Conservation (phyloP, 2,888 invertebrate species). For the Protonemura montana region DNA sequence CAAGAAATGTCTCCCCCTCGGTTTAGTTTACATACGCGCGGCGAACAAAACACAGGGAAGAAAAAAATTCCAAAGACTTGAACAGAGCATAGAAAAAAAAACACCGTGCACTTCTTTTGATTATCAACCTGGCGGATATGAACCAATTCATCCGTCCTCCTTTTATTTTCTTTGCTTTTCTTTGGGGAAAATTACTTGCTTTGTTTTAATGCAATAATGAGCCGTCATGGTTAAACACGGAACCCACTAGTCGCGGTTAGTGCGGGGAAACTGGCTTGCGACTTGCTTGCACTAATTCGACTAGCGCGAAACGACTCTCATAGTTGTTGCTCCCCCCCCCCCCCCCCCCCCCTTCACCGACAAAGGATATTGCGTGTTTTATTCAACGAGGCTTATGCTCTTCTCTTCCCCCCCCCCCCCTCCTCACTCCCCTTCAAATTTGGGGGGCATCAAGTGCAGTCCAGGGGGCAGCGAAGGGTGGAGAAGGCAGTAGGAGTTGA, state of each 20-base stretch:
- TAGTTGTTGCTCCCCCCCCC: not conserved
- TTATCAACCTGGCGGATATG: not conserved
- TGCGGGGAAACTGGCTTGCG: not conserved
- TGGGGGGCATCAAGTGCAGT: not conserved
- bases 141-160: not conserved
- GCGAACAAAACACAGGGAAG: not conserved
- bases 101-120: not conserved
- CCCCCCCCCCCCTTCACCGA: not conserved
- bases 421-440: not conserved
- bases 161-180: constrained; percentile 7
- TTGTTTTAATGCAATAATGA: constrained; percentile 5
- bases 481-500: not conserved
- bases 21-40: not conserved
- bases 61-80: not conserved
- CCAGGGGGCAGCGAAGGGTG: not conserved
- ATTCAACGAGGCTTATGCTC: not conserved
- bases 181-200: not conserved
- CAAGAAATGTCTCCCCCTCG: not conserved
- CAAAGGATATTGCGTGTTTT: not conserved
- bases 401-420: not conserved
- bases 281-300: not conserved
- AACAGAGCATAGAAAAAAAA: not conserved
- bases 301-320: not conserved
- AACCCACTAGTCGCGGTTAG: not conserved
- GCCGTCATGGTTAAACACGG: not conserved